Evolutionary conservation across 2,113 vertebrate species (phyloP), one percentile per base, ranked within the genome.

Genomic region (Platysteira castanea): DNA sequence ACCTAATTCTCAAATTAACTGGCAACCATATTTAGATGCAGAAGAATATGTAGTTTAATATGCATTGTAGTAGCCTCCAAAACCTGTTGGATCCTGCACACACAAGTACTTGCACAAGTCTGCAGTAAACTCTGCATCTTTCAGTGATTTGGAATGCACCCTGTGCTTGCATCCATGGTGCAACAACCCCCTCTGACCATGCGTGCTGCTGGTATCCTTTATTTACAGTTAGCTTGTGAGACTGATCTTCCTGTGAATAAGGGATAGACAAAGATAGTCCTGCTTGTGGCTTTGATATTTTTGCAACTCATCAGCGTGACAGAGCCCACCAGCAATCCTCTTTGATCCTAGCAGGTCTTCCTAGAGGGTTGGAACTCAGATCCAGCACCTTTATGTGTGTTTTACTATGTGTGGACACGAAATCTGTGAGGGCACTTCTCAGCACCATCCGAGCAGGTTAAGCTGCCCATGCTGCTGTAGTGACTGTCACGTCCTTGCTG

Each of bases 361-460:
- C 26, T 59, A 26, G 50, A 50, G n/a, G 21, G 28, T 9, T 81
- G 20, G 56, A 79, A 27, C 54, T 87, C 69, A 49, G 16, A 28
- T 41, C 44, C 3, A 1, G 15, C 17, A n/a, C 21, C 30, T 57
- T 49, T 24, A 17, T 2, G 0, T 31, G 8, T 52, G n/a, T 44
- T 87, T 91, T 78, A 20, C 37, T 41, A 0, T 13, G 18, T 19
- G 27, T 24, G 22, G 68, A 39, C 4, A 1, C 20, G n/a, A 70
- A 87, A 87, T 59, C 17, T n/a, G 5, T 35, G 47, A 35, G 23
- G 17, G 15, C 19, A 28, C 67, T 77, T 70, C 54, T 78, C 67
- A 30, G 27, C 7, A 46, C 5, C 0, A 0, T 39, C 64, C 2
- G 7, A 28, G 53, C 52, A 90, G 42, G 18, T 35, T 50, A 42